Conservation (phyloP, 1,140 invertebrate species). For the Aphis craccivora region DNA sequence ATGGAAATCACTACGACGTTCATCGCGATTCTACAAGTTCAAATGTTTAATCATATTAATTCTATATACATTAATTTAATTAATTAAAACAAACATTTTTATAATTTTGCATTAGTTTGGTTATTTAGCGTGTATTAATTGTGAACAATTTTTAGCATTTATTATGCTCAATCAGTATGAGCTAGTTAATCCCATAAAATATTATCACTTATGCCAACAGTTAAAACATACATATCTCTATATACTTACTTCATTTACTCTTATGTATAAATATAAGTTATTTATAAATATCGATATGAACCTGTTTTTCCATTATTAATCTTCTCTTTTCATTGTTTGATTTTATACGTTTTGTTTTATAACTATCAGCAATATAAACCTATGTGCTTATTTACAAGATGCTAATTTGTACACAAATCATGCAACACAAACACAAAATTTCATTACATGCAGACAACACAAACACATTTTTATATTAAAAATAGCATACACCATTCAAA, state of each 20-base stretch:
- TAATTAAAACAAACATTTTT: background rate
- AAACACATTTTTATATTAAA: background rate
- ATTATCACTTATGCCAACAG: background rate
- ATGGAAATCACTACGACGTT: constrained; percentile 67
- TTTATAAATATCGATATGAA: constrained; percentile 6
- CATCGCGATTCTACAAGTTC: constrained; percentile 70
- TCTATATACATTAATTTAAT: background rate
- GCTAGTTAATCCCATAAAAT: constrained; percentile 7
- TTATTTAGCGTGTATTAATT: constrained; percentile 42
- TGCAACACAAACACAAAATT: constrained; percentile 52
- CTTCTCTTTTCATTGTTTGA: background rate
- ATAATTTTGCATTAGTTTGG: constrained; percentile 18
- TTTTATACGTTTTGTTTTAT: background rate
- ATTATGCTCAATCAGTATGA: constrained; percentile 8
- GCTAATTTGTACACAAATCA: constrained; percentile 40
- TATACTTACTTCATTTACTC: constrained; percentile 5
- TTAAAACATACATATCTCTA: background rate
- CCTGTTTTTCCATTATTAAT: background rate
- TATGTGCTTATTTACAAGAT: background rate
- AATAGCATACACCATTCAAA: constrained; percentile 37
- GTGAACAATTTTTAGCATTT: constrained; percentile 45
- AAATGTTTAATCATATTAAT: background rate
- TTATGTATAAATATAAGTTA: constrained; percentile 19
- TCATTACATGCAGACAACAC: constrained; percentile 36
- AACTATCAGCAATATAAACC: background rate